Conservation (phyloP, 35 echinoderm and acorn worm species). For the Ophioderma brevispina region DNA sequence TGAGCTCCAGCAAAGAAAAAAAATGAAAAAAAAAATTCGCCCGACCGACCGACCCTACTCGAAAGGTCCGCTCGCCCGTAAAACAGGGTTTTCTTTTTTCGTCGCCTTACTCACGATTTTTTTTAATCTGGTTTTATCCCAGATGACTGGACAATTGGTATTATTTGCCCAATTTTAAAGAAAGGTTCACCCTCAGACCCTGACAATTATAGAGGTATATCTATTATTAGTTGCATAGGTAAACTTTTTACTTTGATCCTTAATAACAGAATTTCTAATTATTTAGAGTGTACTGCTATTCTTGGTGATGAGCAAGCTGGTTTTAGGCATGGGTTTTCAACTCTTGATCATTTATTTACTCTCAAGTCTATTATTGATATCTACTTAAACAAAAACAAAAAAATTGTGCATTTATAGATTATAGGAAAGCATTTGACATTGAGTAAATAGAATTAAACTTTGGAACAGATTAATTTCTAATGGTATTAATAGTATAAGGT, state of each 20-base stretch:
- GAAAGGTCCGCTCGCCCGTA: no score
- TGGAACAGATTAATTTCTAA: no score
- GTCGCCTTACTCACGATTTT: no score
- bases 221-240: neutral
- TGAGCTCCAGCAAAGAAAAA: no score
- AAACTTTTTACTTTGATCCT: neutral
- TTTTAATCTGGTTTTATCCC: neutral
- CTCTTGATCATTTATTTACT: neutral
- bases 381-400: neutral
- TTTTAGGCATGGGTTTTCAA: neutral
- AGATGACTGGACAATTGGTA: neutral
- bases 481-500: no score
- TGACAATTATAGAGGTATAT: neutral
- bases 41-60: no score
- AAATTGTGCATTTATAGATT: neutral
- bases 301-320: neutral
- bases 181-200: neutral
- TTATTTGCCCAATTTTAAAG: neutral
- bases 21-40: no score
- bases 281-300: neutral
- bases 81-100: no score
- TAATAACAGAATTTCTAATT: neutral
- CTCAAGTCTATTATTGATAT: neutral
- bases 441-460: no score
- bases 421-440: no score